Conservation (phyloP, 2,797 vertebrate genomes). For the Dermochelys coriacea region DNA sequence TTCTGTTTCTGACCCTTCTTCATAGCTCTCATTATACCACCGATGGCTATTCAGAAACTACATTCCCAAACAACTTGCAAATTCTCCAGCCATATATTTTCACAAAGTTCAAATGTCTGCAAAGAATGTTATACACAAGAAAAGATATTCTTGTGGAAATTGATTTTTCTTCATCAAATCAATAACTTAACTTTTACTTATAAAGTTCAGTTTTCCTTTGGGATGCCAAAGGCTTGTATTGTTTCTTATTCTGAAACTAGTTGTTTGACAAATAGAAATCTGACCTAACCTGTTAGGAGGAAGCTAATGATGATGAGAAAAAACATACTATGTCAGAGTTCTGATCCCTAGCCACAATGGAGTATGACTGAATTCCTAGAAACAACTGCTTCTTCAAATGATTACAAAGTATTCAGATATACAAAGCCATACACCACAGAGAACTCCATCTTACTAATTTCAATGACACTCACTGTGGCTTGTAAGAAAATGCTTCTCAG, state of each 20-base stretch:
- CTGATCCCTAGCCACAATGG: neutral
- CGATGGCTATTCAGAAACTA: constrained; percentile 66
- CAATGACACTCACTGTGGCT: neutral
- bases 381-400: neutral
- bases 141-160: constrained; percentile 33
- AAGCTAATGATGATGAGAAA: neutral
- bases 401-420: neutral
- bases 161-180: constrained; percentile 9
- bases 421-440: neutral
- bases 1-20: constrained; percentile 60
- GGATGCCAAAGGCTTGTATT: neutral
- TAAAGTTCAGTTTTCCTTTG: neutral
- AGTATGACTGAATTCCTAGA: neutral
- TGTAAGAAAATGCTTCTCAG: neutral
- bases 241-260: neutral
- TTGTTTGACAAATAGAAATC: neutral
- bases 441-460: constrained; percentile 8
- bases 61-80: constrained; percentile 25
- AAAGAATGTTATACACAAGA: neutral
- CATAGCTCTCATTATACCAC: constrained; percentile 32
- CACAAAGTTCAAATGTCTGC: constrained; percentile 31
- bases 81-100: constrained; percentile 45
- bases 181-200: neutral
- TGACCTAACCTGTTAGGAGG: neutral
- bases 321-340: neutral